Evolutionary conservation across 2,797 vertebrate genomes (phyloP).

Genomic region (Gymnocypris eckloni): DNA sequence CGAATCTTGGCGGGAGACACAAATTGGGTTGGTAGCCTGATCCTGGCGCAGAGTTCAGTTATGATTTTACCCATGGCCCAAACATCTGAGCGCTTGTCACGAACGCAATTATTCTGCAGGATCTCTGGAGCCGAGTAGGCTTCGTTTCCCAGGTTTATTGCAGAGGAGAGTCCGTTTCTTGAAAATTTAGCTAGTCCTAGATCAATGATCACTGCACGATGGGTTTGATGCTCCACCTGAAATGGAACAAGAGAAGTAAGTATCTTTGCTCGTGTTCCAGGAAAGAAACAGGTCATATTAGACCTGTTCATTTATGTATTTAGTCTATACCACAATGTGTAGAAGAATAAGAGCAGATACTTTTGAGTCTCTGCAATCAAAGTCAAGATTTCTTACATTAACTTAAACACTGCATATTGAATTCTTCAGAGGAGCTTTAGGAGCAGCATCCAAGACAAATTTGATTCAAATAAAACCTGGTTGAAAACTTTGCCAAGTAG

Average conservation of each 20-base stretch:
- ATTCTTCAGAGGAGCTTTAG: neutral
- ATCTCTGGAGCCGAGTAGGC: conserved; percentile 80
- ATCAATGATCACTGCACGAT: conserved; percentile 80
- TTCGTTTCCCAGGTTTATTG: conserved; percentile 75
- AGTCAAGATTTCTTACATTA: neutral
- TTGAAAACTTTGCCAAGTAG: no score
- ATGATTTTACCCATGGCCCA: conserved; percentile 83
- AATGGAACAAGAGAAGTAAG: conserved; percentile 29
- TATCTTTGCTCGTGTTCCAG: neutral
- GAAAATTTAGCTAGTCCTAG: conserved; percentile 80
- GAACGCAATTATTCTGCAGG: conserved; percentile 57
- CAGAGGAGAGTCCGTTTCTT: conserved; percentile 72
- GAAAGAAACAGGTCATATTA: no score
- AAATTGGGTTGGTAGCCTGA: conserved; percentile 72
- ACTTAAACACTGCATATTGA: neutral
- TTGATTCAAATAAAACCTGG: no score
- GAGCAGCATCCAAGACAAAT: neutral
- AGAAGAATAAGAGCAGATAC: no score
- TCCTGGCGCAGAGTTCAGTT: conserved; percentile 74
- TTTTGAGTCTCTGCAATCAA: no score
- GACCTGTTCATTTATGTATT: no score
- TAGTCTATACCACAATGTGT: no score
- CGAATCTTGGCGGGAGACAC: conserved; percentile 72
- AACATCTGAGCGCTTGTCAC: conserved; percentile 76
- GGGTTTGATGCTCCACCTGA: conserved; percentile 78